These are phyloP conservation scores for Drosophila neocordata DNA, from an alignment of 1,140 invertebrate species.

Conservation along the genomic window DNA sequence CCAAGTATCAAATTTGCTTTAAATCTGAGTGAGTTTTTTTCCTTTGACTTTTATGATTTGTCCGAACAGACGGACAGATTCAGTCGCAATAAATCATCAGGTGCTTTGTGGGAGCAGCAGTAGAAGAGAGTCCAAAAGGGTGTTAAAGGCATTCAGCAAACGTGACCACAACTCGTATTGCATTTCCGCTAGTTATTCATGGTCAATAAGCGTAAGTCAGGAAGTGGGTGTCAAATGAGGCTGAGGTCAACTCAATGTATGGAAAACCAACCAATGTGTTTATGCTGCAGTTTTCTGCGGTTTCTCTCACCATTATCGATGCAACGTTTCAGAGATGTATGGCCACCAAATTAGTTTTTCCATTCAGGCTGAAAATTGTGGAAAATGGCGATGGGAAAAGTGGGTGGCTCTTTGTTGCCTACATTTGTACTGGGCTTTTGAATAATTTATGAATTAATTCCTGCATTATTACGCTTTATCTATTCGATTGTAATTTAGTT, in stretches of 20 bases:
- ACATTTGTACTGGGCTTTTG: slow-evolving; percentile 29
- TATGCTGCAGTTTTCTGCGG: slow-evolving; percentile 58
- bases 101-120: slow-evolving; percentile 20
- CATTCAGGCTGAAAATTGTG: slow-evolving; percentile 44
- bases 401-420: slow-evolving; percentile 8
- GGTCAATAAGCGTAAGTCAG: slow-evolving; percentile 55
- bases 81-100: slow-evolving; percentile 33
- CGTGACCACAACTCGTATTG: slow-evolving; percentile 51
- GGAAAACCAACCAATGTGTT: slow-evolving; percentile 52
- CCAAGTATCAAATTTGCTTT: too few relatives aligned
- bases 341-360: slow-evolving; percentile 38
- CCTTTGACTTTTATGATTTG: too few relatives aligned
- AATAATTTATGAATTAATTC: slow-evolving; percentile 58
- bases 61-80: slow-evolving; percentile 6
- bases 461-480: slow-evolving; percentile 62
- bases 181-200: slow-evolving; percentile 72
- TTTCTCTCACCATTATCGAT: neutral
- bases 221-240: slow-evolving; percentile 6
- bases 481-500: slow-evolving; percentile 72
- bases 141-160: slow-evolving; percentile 30
- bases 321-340: neutral
- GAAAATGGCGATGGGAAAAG: neutral
- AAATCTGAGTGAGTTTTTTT: too few relatives aligned
- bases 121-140: too few relatives aligned
- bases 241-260: slow-evolving; percentile 4